Percentiles rank a stretch among this genome's conserved stretches.
Conservation (phyloP, 2,797 vertebrate species). For the Pagetopsis macropterus region DNA sequence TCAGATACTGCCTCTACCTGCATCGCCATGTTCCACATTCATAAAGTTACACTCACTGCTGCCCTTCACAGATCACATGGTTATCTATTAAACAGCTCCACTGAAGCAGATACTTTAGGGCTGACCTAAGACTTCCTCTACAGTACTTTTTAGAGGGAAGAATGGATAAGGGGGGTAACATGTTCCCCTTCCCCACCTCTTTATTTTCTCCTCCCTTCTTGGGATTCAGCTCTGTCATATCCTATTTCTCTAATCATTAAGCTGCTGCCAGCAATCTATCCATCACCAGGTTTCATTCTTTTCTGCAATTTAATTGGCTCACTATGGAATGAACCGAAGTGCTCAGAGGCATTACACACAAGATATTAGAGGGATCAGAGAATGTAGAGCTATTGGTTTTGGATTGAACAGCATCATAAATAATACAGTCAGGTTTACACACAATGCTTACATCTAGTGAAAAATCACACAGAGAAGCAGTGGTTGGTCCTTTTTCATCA, state of each 20-base stretch:
- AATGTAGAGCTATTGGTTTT: conserved; percentile 65
- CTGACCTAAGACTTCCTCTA: conserved; percentile 21
- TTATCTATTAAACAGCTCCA: conserved; percentile 30
- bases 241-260: conserved; percentile 54
- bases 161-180: not conserved
- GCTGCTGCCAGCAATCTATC: conserved; percentile 58
- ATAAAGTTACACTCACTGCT: conserved; percentile 38
- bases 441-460: conserved; percentile 52
- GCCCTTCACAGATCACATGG: conserved; percentile 44
- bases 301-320: conserved; percentile 72
- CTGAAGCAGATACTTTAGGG: conserved; percentile 33
- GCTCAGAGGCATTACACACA: conserved; percentile 68
- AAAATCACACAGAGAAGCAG: conserved; percentile 17
- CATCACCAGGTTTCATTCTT: conserved; percentile 40
- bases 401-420: conserved; percentile 67
- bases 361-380: conserved; percentile 66
- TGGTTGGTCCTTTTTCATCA: conserved; percentile 36
- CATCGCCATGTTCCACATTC: conserved; percentile 40
- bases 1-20: conserved; percentile 4
- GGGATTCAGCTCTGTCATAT: conserved; percentile 41
- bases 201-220: conserved; percentile 26
- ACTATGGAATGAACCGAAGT: conserved; percentile 59
- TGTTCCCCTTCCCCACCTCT: conserved; percentile 39
- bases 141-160: conserved; percentile 1
- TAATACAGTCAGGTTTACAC: conserved; percentile 55